phyloP scores from a whole-genome alignment of 2,888 invertebrate genomes.

The Thymelicus lineola region DNA sequence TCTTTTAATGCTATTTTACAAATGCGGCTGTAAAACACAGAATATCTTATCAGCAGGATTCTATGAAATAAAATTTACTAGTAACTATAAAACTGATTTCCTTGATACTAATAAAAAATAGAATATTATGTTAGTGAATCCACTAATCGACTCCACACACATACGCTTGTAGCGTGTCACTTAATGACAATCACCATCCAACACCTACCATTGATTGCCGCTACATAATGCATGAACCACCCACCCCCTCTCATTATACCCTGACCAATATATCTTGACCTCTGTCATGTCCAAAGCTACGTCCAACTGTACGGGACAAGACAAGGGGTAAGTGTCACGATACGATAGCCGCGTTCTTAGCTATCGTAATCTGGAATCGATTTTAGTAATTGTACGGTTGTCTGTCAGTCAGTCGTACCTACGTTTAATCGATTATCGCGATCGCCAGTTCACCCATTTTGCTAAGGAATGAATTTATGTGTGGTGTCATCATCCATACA shows the following conservation, averaged over 20 bases:
- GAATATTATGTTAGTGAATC: too few species aligned
- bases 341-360: constrained; percentile 1
- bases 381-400: constrained; percentile 32
- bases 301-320: not conserved
- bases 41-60: too few species aligned
- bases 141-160: constrained; percentile 46
- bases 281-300: constrained; percentile 12
- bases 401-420: constrained; percentile 9
- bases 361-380: constrained; percentile 31
- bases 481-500: too few species aligned
- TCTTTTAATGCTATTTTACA: too few species aligned
- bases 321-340: constrained; percentile 17
- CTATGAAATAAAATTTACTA: too few species aligned
- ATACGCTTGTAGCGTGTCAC: constrained; percentile 41
- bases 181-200: constrained; percentile 66
- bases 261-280: constrained; percentile 54
- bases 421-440: constrained; percentile 25
- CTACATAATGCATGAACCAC: constrained; percentile 78
- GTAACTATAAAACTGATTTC: too few species aligned
- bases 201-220: constrained; percentile 81
- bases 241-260: constrained; percentile 62
- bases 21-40: too few species aligned
- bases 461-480: not conserved
- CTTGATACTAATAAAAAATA: too few species aligned
- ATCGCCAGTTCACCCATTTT: not conserved